phyloP scores from a whole-genome alignment of 2,113 vertebrate species.

The Chaetodon trifascialis region DNA sequence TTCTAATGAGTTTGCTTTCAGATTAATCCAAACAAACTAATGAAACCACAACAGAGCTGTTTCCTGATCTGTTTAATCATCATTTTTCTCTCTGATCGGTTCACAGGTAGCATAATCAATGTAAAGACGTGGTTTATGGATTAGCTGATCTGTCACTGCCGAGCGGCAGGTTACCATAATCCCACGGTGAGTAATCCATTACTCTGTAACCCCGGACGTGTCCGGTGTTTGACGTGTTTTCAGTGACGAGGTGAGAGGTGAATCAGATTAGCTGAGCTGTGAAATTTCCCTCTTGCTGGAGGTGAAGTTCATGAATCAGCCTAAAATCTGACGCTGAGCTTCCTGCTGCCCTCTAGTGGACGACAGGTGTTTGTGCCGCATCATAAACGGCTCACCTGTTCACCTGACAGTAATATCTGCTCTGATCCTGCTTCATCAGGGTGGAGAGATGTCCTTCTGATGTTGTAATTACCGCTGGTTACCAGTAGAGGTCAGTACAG shows the following conservation, averaged over 20 bases:
- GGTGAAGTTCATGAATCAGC: not conserved
- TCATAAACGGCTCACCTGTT: not conserved
- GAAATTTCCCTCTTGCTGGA: not conserved
- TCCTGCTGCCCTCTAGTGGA: not conserved
- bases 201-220: not conserved
- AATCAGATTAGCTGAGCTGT: constrained; percentile 8
- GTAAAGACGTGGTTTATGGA: not conserved
- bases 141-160: not conserved
- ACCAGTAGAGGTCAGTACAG: not conserved
- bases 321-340: not conserved
- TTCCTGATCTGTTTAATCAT: not conserved
- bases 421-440: not conserved
- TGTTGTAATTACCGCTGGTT: not conserved
- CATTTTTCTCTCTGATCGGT: not conserved
- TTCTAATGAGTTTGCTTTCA: not conserved
- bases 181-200: constrained; percentile 3
- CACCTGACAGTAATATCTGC: not conserved
- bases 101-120: not conserved
- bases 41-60: not conserved
- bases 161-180: constrained; percentile 9
- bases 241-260: constrained; percentile 3
- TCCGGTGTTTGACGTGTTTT: not conserved
- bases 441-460: no score
- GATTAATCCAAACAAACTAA: not conserved
- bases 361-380: not conserved